These are phyloP conservation scores for Petrolisthes manimaculis DNA, from an alignment of 2,888 invertebrate species.

Conservation along the genomic window DNA sequence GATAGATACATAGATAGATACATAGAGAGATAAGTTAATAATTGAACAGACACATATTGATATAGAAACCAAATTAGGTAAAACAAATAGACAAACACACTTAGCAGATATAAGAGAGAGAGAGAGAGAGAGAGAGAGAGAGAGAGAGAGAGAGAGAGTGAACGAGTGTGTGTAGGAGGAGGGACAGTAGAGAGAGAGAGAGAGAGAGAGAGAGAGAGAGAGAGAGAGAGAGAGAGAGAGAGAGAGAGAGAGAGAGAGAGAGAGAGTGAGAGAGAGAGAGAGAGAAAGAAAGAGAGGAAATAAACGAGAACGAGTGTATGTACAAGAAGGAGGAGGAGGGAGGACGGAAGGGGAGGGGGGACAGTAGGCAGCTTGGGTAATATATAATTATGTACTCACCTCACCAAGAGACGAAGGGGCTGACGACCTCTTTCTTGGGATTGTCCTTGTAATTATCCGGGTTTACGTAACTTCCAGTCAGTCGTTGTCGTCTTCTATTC, in stretches of 20 bases:
- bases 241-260: neutral
- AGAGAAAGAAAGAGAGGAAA: neutral
- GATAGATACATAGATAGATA: constrained; percentile 1
- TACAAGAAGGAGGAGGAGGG: neutral
- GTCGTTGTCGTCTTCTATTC: no score
- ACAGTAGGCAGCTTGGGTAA: neutral
- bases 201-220: neutral
- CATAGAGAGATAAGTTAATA: neutral
- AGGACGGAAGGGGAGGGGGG: neutral
- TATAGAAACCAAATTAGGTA: neutral
- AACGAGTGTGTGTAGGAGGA: neutral
- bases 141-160: neutral
- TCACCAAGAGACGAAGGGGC: no score
- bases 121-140: neutral
- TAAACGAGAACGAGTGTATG: neutral
- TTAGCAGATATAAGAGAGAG: neutral
- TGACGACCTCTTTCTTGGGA: no score
- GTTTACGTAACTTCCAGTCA: no score
- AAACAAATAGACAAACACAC: neutral
- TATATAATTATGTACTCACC: no score
- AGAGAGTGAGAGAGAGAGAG: no score
- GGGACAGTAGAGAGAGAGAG: neutral
- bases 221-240: neutral
- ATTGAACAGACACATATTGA: constrained; percentile 6
- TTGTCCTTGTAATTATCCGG: no score